Percentiles rank a stretch among this genome's conserved stretches.
phyloP scores from a whole-genome alignment of 2,888 invertebrate genomes.

The Andrena marginata region DNA sequence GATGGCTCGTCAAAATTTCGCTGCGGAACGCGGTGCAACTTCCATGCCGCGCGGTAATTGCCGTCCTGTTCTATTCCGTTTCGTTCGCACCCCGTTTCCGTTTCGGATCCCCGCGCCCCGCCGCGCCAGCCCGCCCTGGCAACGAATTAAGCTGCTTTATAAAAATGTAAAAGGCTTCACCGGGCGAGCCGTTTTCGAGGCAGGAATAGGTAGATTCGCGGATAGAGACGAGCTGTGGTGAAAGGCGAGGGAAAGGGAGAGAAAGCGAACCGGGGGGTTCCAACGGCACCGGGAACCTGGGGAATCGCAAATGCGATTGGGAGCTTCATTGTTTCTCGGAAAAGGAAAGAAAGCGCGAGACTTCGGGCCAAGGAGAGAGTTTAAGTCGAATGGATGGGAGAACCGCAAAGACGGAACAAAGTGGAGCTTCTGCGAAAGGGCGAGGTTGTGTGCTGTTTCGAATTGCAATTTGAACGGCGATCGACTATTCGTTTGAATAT shows the following conservation, averaged over 20 bases:
- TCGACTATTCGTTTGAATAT: slow-evolving; percentile 19
- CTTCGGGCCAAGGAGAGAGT: slow-evolving; percentile 84
- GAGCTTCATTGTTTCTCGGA: slow-evolving; percentile 79
- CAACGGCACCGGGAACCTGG: slow-evolving; percentile 61
- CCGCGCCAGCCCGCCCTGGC: slow-evolving; percentile 64
- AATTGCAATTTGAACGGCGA: slow-evolving; percentile 2
- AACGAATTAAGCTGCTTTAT: slow-evolving; percentile 78
- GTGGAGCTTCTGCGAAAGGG: slow-evolving; percentile 50
- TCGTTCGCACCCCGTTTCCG: slow-evolving; percentile 52
- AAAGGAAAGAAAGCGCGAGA: slow-evolving; percentile 78
- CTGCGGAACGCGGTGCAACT: slow-evolving; percentile 21
- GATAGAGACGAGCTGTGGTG: neutral
- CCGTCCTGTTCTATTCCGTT: slow-evolving; percentile 51
- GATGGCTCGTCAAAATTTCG: slow-evolving; percentile 65
- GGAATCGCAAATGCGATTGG: slow-evolving; percentile 82
- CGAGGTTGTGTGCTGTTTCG: slow-evolving; percentile 80
- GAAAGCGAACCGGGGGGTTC: slow-evolving; percentile 38
- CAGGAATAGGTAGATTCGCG: slow-evolving; percentile 28
- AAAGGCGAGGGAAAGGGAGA: neutral
- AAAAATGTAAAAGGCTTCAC: slow-evolving; percentile 79
- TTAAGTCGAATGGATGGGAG: slow-evolving; percentile 82
- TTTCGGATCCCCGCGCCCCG: slow-evolving; percentile 39
- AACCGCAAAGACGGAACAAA: slow-evolving; percentile 72
- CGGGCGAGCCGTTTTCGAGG: slow-evolving; percentile 69
- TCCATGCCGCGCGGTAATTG: slow-evolving; percentile 32